Evolutionary conservation across 2,113 vertebrate species (phyloP), one percentile per base, ranked within the genome.

Genomic region (Chrysochloris asiatica): DNA sequence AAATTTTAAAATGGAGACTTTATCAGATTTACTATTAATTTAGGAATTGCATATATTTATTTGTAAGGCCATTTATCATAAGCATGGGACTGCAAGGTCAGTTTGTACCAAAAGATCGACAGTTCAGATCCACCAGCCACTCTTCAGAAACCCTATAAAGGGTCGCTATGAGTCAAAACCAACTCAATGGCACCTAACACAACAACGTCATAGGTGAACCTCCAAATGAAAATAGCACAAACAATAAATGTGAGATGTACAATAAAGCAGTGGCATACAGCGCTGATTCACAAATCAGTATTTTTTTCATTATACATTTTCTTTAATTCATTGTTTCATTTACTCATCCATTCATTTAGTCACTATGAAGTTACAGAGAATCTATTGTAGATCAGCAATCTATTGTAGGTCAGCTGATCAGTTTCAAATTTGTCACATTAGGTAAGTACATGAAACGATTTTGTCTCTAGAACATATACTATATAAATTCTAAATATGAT

Each of bases 161-260:
- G n/a, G n/a, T n/a, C n/a, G n/a, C n/a, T n/a, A n/a, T n/a, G n/a
- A n/a, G n/a, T n/a, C n/a, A n/a, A n/a, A n/a, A n/a, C n/a, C n/a
- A n/a, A n/a, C n/a, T n/a, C n/a, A n/a, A n/a, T n/a, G n/a, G n/a
- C n/a, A n/a, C n/a, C n/a, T n/a, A n/a, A n/a, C n/a, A n/a, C n/a
- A n/a, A n/a, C n/a, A n/a, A n/a, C n/a, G 52, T 91, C 67, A 83
- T 56, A 93, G 86, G 88, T 93, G 80, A 43, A 8, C 8, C 2
- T 80, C 36, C 91, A 95, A 96, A 93, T 48, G 89, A 95, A 95
- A 81, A 45, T 71, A 97, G 80, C 47, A 90, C 56, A 76, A 61
- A 83, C n/a, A 82, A 61, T 82, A 71, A 47, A 56, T 22, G 17
- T 14, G 72, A 63, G 16, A 91, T 81, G 48, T 41, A 33, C 50